Conservation (phyloP, 2,113 vertebrate species). For the Myotis davidii region DNA sequence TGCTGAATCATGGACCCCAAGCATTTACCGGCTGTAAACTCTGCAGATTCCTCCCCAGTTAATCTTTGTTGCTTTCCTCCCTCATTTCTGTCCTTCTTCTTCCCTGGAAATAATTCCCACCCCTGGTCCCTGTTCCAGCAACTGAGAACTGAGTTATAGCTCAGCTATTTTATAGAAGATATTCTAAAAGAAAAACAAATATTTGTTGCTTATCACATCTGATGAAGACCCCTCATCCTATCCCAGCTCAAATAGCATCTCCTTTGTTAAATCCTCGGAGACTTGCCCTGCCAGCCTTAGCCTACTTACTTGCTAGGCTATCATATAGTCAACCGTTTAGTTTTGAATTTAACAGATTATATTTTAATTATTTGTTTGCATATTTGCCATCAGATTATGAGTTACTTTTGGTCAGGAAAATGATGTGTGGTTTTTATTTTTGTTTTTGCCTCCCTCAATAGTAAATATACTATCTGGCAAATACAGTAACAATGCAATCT, state of each 20-base stretch:
- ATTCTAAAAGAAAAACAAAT: background rate
- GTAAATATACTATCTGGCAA: background rate
- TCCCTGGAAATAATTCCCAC: background rate
- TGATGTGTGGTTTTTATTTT: background rate
- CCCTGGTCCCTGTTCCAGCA: background rate
- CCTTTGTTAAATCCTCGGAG: background rate
- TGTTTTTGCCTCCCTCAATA: background rate
- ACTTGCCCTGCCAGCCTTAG: background rate
- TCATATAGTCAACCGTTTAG: background rate
- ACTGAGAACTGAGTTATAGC: background rate
- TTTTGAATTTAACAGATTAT: background rate
- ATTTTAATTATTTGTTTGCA: background rate
- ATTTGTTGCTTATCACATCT: background rate
- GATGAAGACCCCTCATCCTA: background rate
- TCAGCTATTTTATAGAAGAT: background rate
- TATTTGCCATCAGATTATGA: background rate
- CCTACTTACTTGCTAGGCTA: background rate
- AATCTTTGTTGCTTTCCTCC: background rate
- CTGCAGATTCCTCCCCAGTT: background rate
- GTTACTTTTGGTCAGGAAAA: background rate
- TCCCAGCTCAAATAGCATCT: background rate
- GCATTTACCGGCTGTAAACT: background rate
- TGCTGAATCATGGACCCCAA: background rate
- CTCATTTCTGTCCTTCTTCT: background rate
- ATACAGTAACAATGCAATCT: background rate